Conservation (phyloP, 2,113 vertebrate genomes). For the Bos taurus region DNA sequence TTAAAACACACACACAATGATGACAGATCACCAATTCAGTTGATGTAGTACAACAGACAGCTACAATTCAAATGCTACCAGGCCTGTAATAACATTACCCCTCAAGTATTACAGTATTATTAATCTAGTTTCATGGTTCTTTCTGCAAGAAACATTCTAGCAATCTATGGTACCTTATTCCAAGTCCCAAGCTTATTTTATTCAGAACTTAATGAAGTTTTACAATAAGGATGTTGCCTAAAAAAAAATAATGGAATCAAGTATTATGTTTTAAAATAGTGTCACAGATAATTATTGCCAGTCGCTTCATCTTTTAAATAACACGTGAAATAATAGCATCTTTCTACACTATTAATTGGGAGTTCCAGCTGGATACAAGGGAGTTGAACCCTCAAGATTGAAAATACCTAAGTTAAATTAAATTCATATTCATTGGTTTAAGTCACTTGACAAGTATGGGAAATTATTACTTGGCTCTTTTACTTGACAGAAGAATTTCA, state of each 20-base stretch:
- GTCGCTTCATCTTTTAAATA: slow-evolving; percentile 29
- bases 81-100: neutral
- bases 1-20: neutral
- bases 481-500: slow-evolving; percentile 18
- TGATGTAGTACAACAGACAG: neutral
- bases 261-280: slow-evolving; percentile 10
- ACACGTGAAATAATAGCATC: neutral
- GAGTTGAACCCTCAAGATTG: neutral
- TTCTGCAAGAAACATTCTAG: slow-evolving; percentile 1
- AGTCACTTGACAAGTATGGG: neutral
- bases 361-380: neutral
- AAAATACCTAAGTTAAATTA: slow-evolving; percentile 25
- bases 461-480: slow-evolving; percentile 22
- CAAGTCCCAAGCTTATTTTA: slow-evolving; percentile 16
- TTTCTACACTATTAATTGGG: slow-evolving; percentile 13
- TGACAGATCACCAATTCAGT: neutral
- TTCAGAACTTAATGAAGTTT: slow-evolving; percentile 13
- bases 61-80: neutral
- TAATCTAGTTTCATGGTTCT: slow-evolving; percentile 2
- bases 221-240: neutral
- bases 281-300: neutral
- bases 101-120: neutral
- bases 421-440: slow-evolving; percentile 7
- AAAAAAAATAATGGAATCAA: slow-evolving; percentile 23
- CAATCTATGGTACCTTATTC: neutral